Percentiles rank a stretch among this genome's conserved stretches.
Evolutionary conservation across 2,888 invertebrate species (phyloP).

Genomic region (Tridacna gigas): DNA sequence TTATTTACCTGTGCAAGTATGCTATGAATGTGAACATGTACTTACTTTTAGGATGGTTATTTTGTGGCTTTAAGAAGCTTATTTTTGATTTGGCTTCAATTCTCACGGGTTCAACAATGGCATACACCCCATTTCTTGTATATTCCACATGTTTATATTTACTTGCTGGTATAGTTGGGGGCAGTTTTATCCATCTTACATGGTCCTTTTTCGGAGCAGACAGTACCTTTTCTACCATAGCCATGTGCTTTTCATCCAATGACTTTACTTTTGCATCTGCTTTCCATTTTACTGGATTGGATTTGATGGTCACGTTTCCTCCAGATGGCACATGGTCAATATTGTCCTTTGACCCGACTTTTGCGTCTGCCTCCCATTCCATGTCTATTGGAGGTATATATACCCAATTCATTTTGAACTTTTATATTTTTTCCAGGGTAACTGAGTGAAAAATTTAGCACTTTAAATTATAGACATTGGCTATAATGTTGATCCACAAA

Average conservation of each 20-base stretch:
- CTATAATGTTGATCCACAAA: background rate
- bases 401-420: conserved; percentile 44
- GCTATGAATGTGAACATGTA: too few species aligned
- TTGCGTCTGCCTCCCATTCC: conserved; percentile 82
- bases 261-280: conserved; percentile 71
- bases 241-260: conserved; percentile 62
- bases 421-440: too few species aligned
- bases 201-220: conserved; percentile 44
- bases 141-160: conserved; percentile 71
- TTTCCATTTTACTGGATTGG: conserved; percentile 67
- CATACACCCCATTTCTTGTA: conserved; percentile 59
- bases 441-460: too few species aligned
- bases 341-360: conserved; percentile 96
- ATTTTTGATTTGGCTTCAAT: conserved; percentile 16
- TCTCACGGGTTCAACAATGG: conserved; percentile 44
- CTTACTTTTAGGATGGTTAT: too few species aligned
- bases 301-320: conserved; percentile 58
- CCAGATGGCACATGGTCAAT: conserved; percentile 90
- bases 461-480: too few species aligned
- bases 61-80: background rate
- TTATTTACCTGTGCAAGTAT: too few species aligned
- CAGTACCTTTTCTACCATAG: conserved; percentile 20
- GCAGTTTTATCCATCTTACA: conserved; percentile 53
- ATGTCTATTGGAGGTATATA: conserved; percentile 73
- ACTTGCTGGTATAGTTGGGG: conserved; percentile 64